Conservation (phyloP, 2,888 invertebrate genomes). For the Pseudanteris insignis region DNA sequence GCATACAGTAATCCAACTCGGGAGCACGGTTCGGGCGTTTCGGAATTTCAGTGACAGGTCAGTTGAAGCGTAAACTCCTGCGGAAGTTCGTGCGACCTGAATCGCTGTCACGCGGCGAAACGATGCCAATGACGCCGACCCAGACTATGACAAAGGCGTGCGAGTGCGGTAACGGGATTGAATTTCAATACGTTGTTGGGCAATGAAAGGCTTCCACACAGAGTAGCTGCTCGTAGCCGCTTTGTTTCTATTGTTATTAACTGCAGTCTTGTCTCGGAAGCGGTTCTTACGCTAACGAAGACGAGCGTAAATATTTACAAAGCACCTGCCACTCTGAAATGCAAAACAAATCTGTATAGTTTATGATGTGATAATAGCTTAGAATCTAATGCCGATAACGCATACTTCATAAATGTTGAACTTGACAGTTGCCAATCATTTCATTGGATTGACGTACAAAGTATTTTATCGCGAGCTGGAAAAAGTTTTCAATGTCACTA, state of each 20-base stretch:
- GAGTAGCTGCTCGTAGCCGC: constrained; percentile 31
- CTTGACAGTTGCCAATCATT: too few relatives aligned
- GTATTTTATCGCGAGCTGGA: too few relatives aligned
- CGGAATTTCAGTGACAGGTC: constrained; percentile 4
- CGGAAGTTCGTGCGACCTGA: constrained; percentile 16
- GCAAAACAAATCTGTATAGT: too few relatives aligned
- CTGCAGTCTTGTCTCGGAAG: constrained; percentile 25
- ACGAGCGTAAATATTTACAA: constrained; percentile 22
- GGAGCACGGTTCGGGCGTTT: neutral
- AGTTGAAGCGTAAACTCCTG: neutral
- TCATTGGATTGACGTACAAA: too few relatives aligned
- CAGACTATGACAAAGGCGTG: constrained; percentile 45
- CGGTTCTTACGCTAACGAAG: constrained; percentile 18
- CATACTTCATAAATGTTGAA: too few relatives aligned
- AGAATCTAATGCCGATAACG: too few relatives aligned
- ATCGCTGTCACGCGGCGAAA: constrained; percentile 38
- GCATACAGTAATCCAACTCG: too few relatives aligned
- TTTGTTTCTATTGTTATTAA: constrained; percentile 44
- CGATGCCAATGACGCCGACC: constrained; percentile 48
- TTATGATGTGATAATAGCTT: too few relatives aligned
- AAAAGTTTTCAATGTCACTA: too few relatives aligned
- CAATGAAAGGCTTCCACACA: constrained; percentile 51
- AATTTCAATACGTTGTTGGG: constrained; percentile 53
- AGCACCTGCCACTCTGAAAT: constrained; percentile 9
- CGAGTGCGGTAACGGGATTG: constrained; percentile 48